Base-by-base conservation (phyloP, 2,113 vertebrate genomes). In the Myrmophylax atrothorax region DNA sequence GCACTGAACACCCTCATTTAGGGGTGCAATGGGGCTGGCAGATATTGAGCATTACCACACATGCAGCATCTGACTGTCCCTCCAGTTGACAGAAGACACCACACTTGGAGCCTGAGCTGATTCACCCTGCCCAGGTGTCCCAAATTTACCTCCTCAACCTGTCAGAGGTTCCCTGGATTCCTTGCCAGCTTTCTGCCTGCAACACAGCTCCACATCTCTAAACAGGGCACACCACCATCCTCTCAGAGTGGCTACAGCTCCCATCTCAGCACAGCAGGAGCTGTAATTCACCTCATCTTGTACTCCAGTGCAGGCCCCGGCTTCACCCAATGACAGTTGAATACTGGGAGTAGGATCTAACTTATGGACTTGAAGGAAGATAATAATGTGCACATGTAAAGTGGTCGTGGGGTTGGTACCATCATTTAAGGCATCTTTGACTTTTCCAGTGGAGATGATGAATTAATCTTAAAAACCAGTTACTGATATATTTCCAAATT, bases 221-320 rank as follows among this genome's bases (percentile, higher is more conserved):
- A 42, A 13, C 29, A 20, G 7, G 31, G 11, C 24, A 70, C 66
- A 56, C 2, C 23, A 14, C 7, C 35, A 29, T 8, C 33, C 60
- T 35, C 26, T 46, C 55, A 66, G 60, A 37, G 14, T 84, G 77
- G n/a, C 42, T 14, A 20, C 7, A 68, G 7, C 38, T 42, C 14
- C 29, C 42, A 4, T 16, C 16, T 16, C 20, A 46, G 42, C 29
- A 35, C 31, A 64, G 44, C 19, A 47, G 23, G n/a, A 44, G 16
- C 12, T 42, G 4, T 0, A 11, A 6, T 10, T 38, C 6, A 22
- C 7, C 10, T 73, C 10, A 13, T 35, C 47, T 37, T 18, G 28
- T 16, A 14, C n/a, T 52, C 24, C 37, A 60, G 46, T 8, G 18
- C 72, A 33, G 2, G 5, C 10, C 50, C 24, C 9, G 22, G 5